Conservation (phyloP, 2,888 invertebrate species). For the Torymus tubicola region DNA sequence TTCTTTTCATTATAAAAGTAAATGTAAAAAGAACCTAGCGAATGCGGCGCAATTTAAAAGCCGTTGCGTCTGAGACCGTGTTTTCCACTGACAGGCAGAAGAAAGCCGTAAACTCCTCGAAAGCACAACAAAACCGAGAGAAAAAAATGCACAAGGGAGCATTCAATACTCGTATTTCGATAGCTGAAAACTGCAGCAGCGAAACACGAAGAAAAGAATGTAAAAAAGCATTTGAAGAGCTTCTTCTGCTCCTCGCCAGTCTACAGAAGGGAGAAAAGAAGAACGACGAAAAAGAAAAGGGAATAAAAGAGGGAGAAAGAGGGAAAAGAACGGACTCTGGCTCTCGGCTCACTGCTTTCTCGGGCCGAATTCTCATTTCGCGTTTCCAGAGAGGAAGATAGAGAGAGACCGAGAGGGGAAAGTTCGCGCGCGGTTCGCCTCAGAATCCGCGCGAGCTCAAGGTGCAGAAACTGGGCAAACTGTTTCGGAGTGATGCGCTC, state of each 20-base stretch:
- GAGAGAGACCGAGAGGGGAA: too few relatives aligned
- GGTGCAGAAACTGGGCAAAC: too few relatives aligned
- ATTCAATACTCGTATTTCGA: constrained; percentile 29
- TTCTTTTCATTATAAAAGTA: too few relatives aligned
- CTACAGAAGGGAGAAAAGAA: too few relatives aligned
- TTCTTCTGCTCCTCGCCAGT: not conserved
- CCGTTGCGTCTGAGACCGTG: constrained; percentile 2
- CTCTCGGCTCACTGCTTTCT: not conserved
- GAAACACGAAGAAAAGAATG: constrained; percentile 30
- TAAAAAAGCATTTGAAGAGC: constrained; percentile 31
- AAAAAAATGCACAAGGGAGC: not conserved
- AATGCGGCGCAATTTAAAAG: not conserved
- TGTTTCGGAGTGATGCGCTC: too few relatives aligned
- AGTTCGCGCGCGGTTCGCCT: too few relatives aligned
- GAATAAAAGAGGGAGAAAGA: not conserved
- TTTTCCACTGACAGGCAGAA: not conserved
- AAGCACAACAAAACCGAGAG: constrained; percentile 4
- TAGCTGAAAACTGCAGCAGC: constrained; percentile 32
- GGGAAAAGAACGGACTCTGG: not conserved
- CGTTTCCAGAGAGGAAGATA: too few relatives aligned
- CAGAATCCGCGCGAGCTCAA: too few relatives aligned
- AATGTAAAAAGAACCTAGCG: too few relatives aligned
- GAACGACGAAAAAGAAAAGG: not conserved
- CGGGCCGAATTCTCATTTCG: constrained; percentile 19
- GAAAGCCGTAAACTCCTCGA: not conserved